Base-by-base conservation (phyloP, 1,140 invertebrate genomes). In the Nylanderia fulva region DNA sequence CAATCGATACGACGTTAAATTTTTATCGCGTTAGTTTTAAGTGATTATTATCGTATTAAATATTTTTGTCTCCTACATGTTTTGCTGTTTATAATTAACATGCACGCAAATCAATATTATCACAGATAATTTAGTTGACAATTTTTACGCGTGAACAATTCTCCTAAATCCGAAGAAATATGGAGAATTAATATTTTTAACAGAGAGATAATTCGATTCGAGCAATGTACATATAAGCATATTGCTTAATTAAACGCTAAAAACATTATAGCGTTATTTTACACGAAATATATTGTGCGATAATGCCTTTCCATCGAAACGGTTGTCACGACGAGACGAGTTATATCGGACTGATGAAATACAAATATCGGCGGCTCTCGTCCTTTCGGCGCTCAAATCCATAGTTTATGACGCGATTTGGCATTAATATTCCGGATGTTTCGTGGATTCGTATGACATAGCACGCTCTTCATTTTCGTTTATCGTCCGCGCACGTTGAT, bases 401-500 rank as follows among this genome's bases (percentile, higher is more conserved):
- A 15, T 24, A n/a, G 68, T 80, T 80, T 80, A 80, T 33, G 48
- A 11, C 36, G 18, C 48, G 52, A 56, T 69, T 69, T n/a, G 24
- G 48, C 64, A 80, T 80, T 80, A 80, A 80, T 80, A 69, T 80
- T 42, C 9, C 21, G 33, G 48, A 24, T 48, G 2, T 52, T 52
- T 3, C 33, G 36, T 11, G 9, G 45, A 21, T 9, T 29, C 29
- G 29, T 9, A 0, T 69, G 64, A 80, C 18, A 21, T 27, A 66
- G 75, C 75, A 24, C 24, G 48, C 36, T 68, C 64, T 69, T 69
- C 63, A 80, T 80, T 56, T 56, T 69, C 63, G 48, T 80, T 80
- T 21, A 56, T 80, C 42, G 18, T 4, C 33, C 33, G 33, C 48
- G 63, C 45, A 18, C 24, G 48, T 56, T 69, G 48, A 52, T 24